phyloP scores from a whole-genome alignment of 2,797 vertebrate species.

The Crypturellus tataupa region DNA sequence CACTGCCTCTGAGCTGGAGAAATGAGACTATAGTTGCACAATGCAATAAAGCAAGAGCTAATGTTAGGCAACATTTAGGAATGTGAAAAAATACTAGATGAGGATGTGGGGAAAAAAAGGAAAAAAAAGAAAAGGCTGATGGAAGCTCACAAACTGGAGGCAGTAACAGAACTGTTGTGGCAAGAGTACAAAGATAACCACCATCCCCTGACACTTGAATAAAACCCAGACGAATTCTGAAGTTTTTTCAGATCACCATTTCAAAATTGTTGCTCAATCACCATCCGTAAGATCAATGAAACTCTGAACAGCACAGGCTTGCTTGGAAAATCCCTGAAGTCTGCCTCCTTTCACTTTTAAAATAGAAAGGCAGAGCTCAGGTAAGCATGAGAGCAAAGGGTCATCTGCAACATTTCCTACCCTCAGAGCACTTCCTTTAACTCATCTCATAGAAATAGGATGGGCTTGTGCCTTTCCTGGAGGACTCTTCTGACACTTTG shows the following conservation, averaged over 20 bases:
- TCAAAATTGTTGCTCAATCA: background rate
- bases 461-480: background rate
- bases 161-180: background rate
- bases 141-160: background rate
- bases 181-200: background rate
- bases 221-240: background rate
- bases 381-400: background rate
- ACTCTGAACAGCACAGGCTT: background rate
- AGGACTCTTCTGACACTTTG: background rate
- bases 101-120: background rate
- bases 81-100: background rate
- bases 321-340: background rate
- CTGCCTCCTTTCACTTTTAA: background rate
- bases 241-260: background rate
- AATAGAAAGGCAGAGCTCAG: background rate
- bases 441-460: background rate
- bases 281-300: background rate
- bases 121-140: background rate
- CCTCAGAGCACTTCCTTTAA: background rate
- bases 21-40: background rate
- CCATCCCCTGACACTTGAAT: background rate
- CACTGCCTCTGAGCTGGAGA: background rate
- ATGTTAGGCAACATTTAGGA: background rate
- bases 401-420: background rate
- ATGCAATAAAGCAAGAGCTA: background rate